Conservation (phyloP, 2,113 vertebrate genomes). For the Chloropsis cyanopogon region DNA sequence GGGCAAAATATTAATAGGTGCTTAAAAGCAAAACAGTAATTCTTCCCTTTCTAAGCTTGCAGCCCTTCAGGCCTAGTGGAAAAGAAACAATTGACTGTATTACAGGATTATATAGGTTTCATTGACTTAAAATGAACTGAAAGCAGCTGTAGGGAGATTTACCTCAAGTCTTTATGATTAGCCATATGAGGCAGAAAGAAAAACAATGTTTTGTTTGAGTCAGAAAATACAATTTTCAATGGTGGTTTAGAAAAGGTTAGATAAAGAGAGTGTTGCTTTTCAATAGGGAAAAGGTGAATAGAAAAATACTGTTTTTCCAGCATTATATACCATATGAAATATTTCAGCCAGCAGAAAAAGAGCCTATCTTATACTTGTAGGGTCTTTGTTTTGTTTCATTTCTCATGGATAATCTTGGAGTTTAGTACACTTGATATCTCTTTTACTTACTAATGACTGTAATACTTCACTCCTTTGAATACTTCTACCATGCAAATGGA, state of each 20-base stretch:
- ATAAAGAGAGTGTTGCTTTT: slow-evolving; percentile 43
- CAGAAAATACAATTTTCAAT: slow-evolving; percentile 71
- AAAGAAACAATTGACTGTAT: slow-evolving; percentile 88
- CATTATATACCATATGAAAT: neutral
- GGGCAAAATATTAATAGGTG: slow-evolving; percentile 82
- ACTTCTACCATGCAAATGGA: slow-evolving; percentile 29
- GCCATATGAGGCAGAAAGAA: slow-evolving; percentile 85
- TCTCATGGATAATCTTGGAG: slow-evolving; percentile 42
- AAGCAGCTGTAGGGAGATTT: slow-evolving; percentile 92
- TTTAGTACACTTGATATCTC: slow-evolving; percentile 28
- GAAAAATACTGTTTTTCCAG: slow-evolving; percentile 67
- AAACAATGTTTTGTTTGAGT: slow-evolving; percentile 85
- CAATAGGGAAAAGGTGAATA: slow-evolving; percentile 59
- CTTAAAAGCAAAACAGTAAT: slow-evolving; percentile 85
- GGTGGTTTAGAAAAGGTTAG: slow-evolving; percentile 78
- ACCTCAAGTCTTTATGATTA: slow-evolving; percentile 91
- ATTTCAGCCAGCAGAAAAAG: slow-evolving; percentile 19
- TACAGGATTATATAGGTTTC: slow-evolving; percentile 92
- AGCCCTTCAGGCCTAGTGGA: slow-evolving; percentile 82
- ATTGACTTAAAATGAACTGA: slow-evolving; percentile 94
- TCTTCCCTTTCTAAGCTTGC: slow-evolving; percentile 85
- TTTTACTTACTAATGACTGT: slow-evolving; percentile 40
- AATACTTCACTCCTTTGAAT: slow-evolving; percentile 35
- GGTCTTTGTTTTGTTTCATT: slow-evolving; percentile 56
- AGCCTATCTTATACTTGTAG: neutral